phyloP scores from a whole-genome alignment of 2,888 invertebrate species.

The Scaptomyza cyrtandrae region DNA sequence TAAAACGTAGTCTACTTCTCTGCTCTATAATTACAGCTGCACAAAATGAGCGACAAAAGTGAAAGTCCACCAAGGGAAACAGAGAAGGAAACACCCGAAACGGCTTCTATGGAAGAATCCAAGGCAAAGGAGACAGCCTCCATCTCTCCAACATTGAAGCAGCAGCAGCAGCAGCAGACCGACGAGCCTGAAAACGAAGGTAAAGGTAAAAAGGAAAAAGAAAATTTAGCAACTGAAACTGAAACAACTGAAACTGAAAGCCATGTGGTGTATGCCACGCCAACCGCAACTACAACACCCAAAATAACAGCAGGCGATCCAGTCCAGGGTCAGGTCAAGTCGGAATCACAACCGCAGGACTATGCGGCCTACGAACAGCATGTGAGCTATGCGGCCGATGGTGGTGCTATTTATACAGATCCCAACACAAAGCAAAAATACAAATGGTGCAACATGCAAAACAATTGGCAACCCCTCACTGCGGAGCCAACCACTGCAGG shows the following conservation, averaged over 20 bases:
- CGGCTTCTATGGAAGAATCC: constrained; percentile 17
- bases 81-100: constrained; percentile 10
- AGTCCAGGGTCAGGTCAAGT: constrained; percentile 15
- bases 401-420: constrained; percentile 90
- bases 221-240: constrained; percentile 7
- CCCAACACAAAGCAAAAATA: constrained; percentile 89
- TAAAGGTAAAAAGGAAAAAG: constrained; percentile 6
- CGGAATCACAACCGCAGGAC: constrained; percentile 51
- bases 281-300: constrained; percentile 1
- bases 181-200: constrained; percentile 12
- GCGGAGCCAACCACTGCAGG: constrained; percentile 80
- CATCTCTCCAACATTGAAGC: constrained; percentile 10
- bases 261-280: neutral
- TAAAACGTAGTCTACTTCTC: constrained; percentile 66
- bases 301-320: constrained; percentile 28
- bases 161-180: neutral
- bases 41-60: constrained; percentile 48
- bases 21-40: constrained; percentile 65
- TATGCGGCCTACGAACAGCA: constrained; percentile 85
- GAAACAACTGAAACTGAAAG: constrained; percentile 24
- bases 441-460: constrained; percentile 86
- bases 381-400: constrained; percentile 88
- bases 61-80: constrained; percentile 14
- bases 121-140: constrained; percentile 22
- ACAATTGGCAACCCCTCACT: constrained; percentile 85